phyloP scores from a whole-genome alignment of 2,113 vertebrate genomes.

The Antechinus stuartii region DNA sequence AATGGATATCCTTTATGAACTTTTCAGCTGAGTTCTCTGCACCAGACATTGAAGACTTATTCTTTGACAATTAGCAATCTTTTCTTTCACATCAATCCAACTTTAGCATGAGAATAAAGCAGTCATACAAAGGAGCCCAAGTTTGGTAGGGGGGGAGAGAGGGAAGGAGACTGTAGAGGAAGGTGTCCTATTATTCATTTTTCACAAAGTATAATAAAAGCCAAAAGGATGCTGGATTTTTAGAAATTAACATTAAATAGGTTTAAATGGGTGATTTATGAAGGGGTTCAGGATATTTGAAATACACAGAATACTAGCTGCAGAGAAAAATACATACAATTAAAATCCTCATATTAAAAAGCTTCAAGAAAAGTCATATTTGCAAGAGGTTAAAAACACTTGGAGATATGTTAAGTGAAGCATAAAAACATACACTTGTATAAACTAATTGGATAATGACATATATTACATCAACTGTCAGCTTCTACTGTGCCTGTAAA shows the following conservation, averaged over 20 bases:
- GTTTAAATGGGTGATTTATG: conserved; percentile 63
- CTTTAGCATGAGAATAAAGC: conserved; percentile 50
- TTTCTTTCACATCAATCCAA: conserved; percentile 65
- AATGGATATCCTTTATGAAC: conserved; percentile 45
- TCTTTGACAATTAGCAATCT: conserved; percentile 64
- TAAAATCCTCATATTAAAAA: conserved; percentile 67
- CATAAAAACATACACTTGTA: conserved; percentile 72
- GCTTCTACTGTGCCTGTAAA: conserved; percentile 81
- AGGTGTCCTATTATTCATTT: conserved; percentile 21
- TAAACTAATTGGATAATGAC: conserved; percentile 86
- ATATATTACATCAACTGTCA: conserved; percentile 81
- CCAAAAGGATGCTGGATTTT: conserved; percentile 51
- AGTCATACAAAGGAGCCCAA: conserved; percentile 35
- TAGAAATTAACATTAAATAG: conserved; percentile 62
- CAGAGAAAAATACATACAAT: conserved; percentile 65
- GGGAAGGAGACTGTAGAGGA: conserved; percentile 40
- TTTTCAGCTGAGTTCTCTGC: conserved; percentile 42
- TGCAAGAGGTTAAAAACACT: conserved; percentile 69
- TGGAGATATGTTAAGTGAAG: conserved; percentile 80
- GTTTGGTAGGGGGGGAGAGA: background rate
- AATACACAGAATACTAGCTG: conserved; percentile 53
- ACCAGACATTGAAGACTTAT: conserved; percentile 24
- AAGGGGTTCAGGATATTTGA: conserved; percentile 36
- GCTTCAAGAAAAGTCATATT: conserved; percentile 64
- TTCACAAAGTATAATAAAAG: conserved; percentile 64